Conservation (phyloP, 2,888 invertebrate species). For the Heliconius charithonia region DNA sequence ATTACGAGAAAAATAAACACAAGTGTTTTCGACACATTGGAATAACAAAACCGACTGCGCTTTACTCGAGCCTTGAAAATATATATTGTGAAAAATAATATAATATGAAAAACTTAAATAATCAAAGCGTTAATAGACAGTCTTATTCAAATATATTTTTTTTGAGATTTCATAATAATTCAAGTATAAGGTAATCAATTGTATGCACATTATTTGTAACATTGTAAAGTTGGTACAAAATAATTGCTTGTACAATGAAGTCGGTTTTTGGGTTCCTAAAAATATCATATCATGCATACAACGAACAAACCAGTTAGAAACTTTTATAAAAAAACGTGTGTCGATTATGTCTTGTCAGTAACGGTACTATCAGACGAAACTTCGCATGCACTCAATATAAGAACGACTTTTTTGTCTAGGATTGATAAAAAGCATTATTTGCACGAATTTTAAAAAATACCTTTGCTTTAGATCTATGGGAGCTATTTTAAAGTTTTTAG, state of each 20-base stretch:
- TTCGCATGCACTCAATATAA: background rate
- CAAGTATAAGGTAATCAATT: background rate
- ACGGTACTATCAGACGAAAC: background rate
- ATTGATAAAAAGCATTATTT: background rate
- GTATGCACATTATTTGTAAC: constrained; percentile 16
- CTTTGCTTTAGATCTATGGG: background rate
- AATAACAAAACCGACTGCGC: background rate
- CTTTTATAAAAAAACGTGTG: constrained; percentile 2
- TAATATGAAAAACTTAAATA: background rate
- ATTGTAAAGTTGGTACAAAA: background rate
- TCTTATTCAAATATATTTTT: background rate
- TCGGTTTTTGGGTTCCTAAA: background rate
- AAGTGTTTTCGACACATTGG: constrained; percentile 51
- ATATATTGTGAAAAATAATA: background rate
- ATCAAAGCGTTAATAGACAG: constrained; percentile 1
- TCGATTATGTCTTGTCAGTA: constrained; percentile 32
- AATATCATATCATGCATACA: too few species aligned
- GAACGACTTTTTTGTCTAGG: background rate
- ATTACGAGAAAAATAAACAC: constrained; percentile 57
- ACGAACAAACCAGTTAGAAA: background rate
- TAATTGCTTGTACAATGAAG: background rate
- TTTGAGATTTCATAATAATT: background rate
- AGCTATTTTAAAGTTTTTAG: background rate
- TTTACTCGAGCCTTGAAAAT: background rate
- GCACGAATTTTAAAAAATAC: background rate